Evolutionary conservation across 1,140 invertebrate species (phyloP), one percentile per base, ranked within the genome.

Genomic region (Zaprionus davidi): DNA sequence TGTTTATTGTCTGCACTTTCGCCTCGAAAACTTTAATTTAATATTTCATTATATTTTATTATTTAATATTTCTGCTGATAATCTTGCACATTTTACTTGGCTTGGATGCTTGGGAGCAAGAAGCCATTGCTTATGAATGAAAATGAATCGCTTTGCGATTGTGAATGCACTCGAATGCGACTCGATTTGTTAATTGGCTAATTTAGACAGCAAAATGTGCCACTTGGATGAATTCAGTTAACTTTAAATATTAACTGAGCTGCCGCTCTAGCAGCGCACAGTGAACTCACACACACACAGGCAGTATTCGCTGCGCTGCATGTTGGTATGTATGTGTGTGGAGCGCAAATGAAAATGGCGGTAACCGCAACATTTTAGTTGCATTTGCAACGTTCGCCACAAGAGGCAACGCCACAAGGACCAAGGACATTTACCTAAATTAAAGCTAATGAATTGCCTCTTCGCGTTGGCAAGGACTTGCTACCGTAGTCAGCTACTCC

Each of bases 401-500:
- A 90, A 90, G 85, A 88, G 85, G 81, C 85, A 85, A 76, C 82
- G 82, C 85, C 85, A 78, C 85, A 90, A 90, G 82, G 76, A 90
- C 85, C 85, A 90, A 90, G 86, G 85, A 90, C 85, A 90, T 90
- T 90, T 90, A 90, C 85, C 85, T 90, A 90, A 90, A 90, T 90
- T 90, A 90, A 90, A 90, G 85, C 86, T 90, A 90, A 90, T 90
- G 84, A 88, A 88, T 88, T 88, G 84, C 84, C 84, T 88, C 85
- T 88, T 88, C 69, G 84, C 81, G 71, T 59, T 74, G 64, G 55
- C 67, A 76, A 65, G 58, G 59, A 76, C 46, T 46, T 62, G 38
- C 60, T 49, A n/a, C 58, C 51, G 69, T 15, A 22, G 13, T 49
- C 34, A 17, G 28, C 31, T 41, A 46, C 38, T 55, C 57, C 34